Evolutionary conservation across 53 echinoderm and acorn worm species (phyloP).

Genomic region (Mesocentrotus franciscanus): DNA sequence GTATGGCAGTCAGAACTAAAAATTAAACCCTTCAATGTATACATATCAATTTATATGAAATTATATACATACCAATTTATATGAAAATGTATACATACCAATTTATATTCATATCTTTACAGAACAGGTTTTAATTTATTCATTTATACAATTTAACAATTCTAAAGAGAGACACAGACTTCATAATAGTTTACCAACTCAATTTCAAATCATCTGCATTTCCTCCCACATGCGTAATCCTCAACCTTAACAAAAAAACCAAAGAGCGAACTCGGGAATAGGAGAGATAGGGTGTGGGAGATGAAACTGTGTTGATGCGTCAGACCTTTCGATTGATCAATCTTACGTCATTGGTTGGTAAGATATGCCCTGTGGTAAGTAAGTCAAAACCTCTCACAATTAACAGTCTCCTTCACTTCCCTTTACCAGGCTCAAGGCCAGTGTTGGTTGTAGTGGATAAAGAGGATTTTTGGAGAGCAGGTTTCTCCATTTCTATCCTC

Average conservation of each 20-base stretch:
- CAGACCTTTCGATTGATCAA: background rate
- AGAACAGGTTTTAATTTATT: background rate
- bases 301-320: background rate
- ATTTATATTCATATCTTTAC: background rate
- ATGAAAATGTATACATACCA: background rate
- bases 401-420: slow-evolving; percentile 5
- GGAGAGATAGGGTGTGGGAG: background rate
- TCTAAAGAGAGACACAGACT: background rate
- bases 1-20: background rate
- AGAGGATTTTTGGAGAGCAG: background rate
- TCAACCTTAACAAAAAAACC: background rate
- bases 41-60: no score
- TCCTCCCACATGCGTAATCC: background rate
- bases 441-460: background rate
- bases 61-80: background rate
- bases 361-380: slow-evolving; percentile 25
- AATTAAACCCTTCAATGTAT: background rate
- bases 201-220: background rate
- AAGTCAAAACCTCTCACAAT: slow-evolving; percentile 32
- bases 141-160: background rate
- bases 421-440: background rate
- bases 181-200: background rate
- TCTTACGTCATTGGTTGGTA: background rate
- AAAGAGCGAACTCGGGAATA: background rate
- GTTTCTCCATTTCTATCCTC: background rate